Evolutionary conservation across 2,888 invertebrate genomes (phyloP).

Genomic region (Pardosa pseudoannulata): DNA sequence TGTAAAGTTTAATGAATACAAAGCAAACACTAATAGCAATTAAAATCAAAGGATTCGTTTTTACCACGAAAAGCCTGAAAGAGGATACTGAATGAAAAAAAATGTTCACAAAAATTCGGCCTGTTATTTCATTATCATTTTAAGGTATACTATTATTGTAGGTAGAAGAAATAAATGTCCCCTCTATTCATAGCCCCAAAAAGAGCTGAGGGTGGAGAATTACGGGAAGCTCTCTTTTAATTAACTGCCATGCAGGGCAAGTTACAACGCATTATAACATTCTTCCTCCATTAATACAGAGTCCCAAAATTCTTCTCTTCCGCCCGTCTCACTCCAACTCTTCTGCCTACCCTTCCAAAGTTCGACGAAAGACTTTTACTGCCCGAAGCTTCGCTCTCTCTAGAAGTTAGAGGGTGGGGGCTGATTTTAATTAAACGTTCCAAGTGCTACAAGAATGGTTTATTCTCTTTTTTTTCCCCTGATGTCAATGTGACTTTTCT

Average conservation of each 20-base stretch:
- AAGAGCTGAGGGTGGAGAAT: not conserved
- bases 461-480: slow-evolving; percentile 18
- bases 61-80: too few species aligned
- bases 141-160: not conserved
- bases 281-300: slow-evolving; percentile 12
- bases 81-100: too few species aligned
- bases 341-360: too few species aligned
- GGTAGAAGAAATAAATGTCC: not conserved
- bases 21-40: too few species aligned
- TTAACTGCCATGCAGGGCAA: slow-evolving; percentile 40
- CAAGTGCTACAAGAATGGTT: slow-evolving; percentile 40
- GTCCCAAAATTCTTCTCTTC: slow-evolving; percentile 16
- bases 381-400: not conserved
- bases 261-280: slow-evolving; percentile 22
- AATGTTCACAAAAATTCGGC: too few species aligned
- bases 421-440: slow-evolving; percentile 64
- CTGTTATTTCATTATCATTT: too few species aligned
- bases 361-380: slow-evolving; percentile 28
- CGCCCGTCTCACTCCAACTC: too few species aligned
- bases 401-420: slow-evolving; percentile 9
- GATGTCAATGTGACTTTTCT: too few species aligned
- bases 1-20: too few species aligned
- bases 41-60: too few species aligned
- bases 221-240: slow-evolving; percentile 22
- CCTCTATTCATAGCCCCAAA: not conserved